These are phyloP conservation scores for Chroicocephalus ridibundus DNA, from an alignment of 2,113 vertebrate species.

Conservation along the genomic window DNA sequence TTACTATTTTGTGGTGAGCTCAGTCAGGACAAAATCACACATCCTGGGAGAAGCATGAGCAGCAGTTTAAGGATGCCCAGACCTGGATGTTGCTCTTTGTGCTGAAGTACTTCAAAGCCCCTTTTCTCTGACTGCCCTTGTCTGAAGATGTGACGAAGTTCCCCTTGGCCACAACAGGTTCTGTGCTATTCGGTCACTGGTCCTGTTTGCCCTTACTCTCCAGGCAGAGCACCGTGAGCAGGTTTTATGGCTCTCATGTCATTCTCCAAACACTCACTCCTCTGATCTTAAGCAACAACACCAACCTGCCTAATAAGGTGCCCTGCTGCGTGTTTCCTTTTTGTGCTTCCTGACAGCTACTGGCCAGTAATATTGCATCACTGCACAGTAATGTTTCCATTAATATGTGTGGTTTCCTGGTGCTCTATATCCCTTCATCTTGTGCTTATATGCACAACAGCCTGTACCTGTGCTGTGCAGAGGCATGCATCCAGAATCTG, in stretches of 20 bases:
- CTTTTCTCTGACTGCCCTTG: background rate
- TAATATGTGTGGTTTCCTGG: background rate
- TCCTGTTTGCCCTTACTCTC: background rate
- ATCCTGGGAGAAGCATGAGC: background rate
- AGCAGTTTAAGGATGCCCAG: background rate
- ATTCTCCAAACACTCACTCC: background rate
- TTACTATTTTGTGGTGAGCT: background rate
- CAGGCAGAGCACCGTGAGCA: rapidly evolving
- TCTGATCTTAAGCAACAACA: background rate
- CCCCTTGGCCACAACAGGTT: rapidly evolving
- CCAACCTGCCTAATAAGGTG: background rate
- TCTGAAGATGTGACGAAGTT: background rate
- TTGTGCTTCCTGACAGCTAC: background rate
- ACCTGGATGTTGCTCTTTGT: background rate
- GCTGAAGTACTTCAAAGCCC: background rate
- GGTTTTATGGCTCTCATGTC: background rate
- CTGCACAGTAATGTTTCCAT: background rate
- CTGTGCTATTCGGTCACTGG: rapidly evolving
- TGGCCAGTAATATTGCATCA: background rate
- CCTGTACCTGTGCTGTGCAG: slow-evolving; percentile 15
- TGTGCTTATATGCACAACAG: background rate
- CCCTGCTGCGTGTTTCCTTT: background rate
- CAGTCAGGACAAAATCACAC: background rate
- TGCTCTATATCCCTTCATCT: slow-evolving; percentile 7
- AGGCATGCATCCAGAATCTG: slow-evolving; percentile 4